Evolutionary conservation across 1,140 invertebrate genomes (phyloP).

Genomic region (Drosophila pectinifera): DNA sequence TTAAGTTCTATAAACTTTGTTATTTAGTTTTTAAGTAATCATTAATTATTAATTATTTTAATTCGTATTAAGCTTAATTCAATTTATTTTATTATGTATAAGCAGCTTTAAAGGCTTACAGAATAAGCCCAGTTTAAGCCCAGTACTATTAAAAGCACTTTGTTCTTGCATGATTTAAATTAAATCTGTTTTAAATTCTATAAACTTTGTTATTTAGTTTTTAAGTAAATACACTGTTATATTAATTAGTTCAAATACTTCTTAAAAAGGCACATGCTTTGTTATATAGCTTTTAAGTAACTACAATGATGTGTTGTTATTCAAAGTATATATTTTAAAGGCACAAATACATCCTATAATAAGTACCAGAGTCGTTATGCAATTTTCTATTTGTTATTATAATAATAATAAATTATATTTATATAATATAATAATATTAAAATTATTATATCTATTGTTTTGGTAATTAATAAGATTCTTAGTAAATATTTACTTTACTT

Average conservation of each 20-base stretch:
- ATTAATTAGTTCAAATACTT: no score
- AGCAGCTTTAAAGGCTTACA: not conserved
- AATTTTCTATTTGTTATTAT: not conserved
- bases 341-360: not conserved
- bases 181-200: no score
- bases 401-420: no score
- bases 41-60: conserved; percentile 1
- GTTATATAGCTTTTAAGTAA: not conserved
- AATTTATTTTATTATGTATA: not conserved
- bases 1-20: not conserved
- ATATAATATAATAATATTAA: no score
- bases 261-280: not conserved
- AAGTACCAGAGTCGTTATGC: not conserved
- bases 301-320: not conserved
- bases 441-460: no score
- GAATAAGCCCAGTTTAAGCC: no score
- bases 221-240: no score
- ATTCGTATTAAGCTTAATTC: not conserved
- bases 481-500: not conserved
- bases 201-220: not conserved
- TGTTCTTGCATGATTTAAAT: not conserved
- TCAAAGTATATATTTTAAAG: not conserved
- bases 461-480: not conserved
- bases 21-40: no score
- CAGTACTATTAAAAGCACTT: not conserved